Base-by-base conservation (phyloP, 1,140 invertebrate species). In the Drosophila aff. region DNA sequence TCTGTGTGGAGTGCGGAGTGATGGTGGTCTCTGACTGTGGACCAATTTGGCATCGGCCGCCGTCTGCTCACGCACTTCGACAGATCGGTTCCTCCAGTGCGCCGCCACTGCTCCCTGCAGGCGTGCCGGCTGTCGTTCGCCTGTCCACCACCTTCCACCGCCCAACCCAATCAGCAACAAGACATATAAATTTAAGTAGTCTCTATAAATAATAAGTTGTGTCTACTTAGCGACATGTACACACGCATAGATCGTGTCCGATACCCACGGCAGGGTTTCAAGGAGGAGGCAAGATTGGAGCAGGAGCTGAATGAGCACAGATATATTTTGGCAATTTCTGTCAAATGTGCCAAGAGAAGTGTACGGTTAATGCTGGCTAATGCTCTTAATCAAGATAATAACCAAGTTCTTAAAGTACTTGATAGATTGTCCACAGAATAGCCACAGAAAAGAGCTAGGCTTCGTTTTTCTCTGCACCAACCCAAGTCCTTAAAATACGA, bases 211-310 rank as follows among this genome's bases (percentile, higher is more conserved):
- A 89, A 89, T 89, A 89, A 89, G 63, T 84, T 89, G 74, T 89
- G 84, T 89, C 85, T 89, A 84, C 84, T 89, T 89, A 90, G 84
- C 84, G 81, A 90, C 83, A 89, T 84, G 77, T 89, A 81, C 73
- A 89, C 63, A 65, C 50, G 72, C 41, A 47, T 71, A 89, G 81
- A 87, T 89, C 79, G 77, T 58, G 21, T 71, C 43, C 66, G 81
- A 87, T 81, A 87, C 21, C 38, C 36, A 41, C 61, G 31, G 11
- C 38, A 36, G 38, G 21, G 26, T 33, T 31, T 23, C 21, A 10
- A 33, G 46, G 21, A 33, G 36, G 52, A 5, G 46, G 7, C 7
- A 33, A 15, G n/a, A 49, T 36, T 31, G 26, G 31, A n/a, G 44
- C 23, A 64, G 66, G 41, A 69, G 49, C 40, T 16, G 10, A 33